Evolutionary conservation across 2,113 vertebrate genomes (phyloP), one percentile per base, ranked within the genome.

Genomic region (Scortum barcoo): DNA sequence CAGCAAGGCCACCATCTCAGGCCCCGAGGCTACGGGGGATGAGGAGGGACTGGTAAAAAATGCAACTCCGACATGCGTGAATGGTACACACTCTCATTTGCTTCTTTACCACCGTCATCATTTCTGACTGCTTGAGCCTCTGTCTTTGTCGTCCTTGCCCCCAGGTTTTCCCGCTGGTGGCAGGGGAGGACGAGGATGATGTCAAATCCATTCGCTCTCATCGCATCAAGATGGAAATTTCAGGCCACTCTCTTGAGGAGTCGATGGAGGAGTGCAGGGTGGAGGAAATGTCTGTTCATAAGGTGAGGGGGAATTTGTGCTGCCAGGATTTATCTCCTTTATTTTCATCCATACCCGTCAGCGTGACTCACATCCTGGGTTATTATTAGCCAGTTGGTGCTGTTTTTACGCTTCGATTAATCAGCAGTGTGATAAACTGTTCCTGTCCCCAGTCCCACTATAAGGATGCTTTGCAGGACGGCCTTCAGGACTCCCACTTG

Each of bases 141-240:
- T n/a, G 8, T 68, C 13, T 65, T n/a, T n/a, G n/a, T n/a, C n/a
- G 42, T 84, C 22, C 50, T 54, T 72, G 20, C 6, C 6, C 58
- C 2, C 73, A 95, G 95, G 89, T 90, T 44, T 94, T 93, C 54
- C 93, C 93, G 0, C 76, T 89, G 36, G 87, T 91, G 14, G 84
- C 91, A 11, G 86, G 86, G 57, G 90, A 89, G 40, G 91, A 94
- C 2, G 87, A 93, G 58, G 92, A 93, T 6, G 92, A 94, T 16
- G 91, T 94, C 68, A 94, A 94, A 60, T 94, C 93, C 22, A 80
- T 93, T 54, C 86, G 19, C 72, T 94, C 94, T 26, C 93, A 94
- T 60, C 80, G 84, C 1, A 88, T 95, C 19, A 94, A 94, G 74
- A 94, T 94, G 92, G 92, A 92, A 68, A 91, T 90, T 38, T 93